These are phyloP conservation scores for Stigmatopora nigra DNA, from an alignment of 2,113 vertebrate genomes.

Conservation along the genomic window DNA sequence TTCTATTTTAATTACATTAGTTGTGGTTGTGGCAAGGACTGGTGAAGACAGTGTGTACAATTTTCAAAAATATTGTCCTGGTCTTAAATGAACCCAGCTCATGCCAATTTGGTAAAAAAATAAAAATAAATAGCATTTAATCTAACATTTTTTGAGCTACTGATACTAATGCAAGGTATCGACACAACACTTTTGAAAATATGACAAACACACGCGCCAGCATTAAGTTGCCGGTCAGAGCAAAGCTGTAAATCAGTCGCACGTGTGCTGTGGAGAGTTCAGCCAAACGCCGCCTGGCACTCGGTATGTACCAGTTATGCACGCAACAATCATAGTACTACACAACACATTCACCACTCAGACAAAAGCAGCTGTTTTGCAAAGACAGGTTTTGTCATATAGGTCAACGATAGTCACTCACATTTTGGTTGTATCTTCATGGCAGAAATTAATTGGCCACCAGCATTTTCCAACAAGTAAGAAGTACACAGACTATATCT, in stretches of 20 bases:
- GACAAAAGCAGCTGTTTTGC: slow-evolving; percentile 49
- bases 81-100: slow-evolving; percentile 50
- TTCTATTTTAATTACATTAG: slow-evolving; percentile 22
- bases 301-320: slow-evolving; percentile 40
- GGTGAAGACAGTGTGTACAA: slow-evolving; percentile 44
- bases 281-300: slow-evolving; percentile 62
- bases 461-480: no score
- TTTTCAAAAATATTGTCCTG: slow-evolving; percentile 29
- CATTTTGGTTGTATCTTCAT: background rate
- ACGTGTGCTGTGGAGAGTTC: slow-evolving; percentile 54
- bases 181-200: no score
- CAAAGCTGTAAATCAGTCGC: slow-evolving; percentile 50
- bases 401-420: background rate
- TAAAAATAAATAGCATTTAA: slow-evolving; percentile 41
- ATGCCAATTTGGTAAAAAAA: slow-evolving; percentile 51
- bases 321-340: slow-evolving; percentile 36
- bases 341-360: slow-evolving; percentile 14
- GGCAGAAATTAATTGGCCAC: no score
- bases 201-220: slow-evolving; percentile 58
- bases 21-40: slow-evolving; percentile 36
- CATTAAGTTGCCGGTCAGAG: slow-evolving; percentile 51
- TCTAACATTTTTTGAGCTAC: no score
- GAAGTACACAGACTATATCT: no score
- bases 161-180: slow-evolving; percentile 51
- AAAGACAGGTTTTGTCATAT: background rate